phyloP scores from a whole-genome alignment of 2,888 invertebrate genomes.

The Cremastinae sp. region DNA sequence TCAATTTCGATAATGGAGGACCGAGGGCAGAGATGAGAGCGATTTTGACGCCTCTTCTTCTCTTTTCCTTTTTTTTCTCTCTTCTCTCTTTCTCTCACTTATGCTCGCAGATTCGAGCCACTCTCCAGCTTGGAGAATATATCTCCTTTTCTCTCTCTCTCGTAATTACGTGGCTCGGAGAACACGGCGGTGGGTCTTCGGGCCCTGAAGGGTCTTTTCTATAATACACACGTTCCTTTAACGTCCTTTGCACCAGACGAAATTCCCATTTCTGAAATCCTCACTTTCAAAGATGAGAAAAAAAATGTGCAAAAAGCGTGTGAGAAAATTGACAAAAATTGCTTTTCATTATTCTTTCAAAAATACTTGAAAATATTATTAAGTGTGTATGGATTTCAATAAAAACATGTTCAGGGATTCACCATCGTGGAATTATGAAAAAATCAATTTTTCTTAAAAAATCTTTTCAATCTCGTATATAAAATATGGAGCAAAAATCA shows the following conservation, averaged over 20 bases:
- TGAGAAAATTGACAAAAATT: too few relatives aligned
- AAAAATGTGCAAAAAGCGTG: conserved; percentile 2
- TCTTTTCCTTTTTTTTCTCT: conserved; percentile 5
- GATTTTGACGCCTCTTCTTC: conserved; percentile 77
- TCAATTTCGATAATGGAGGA: conserved; percentile 77
- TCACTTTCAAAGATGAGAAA: background rate
- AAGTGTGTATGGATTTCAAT: too few relatives aligned
- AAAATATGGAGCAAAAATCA: too few relatives aligned
- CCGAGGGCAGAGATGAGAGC: conserved; percentile 64
- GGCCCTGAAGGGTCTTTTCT: conserved; percentile 32
- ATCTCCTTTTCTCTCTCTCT: conserved; percentile 62
- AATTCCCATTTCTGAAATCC: conserved; percentile 8
- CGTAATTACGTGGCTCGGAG: conserved; percentile 78
- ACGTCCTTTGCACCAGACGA: conserved; percentile 19
- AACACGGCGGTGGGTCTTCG: conserved; percentile 79
- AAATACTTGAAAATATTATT: too few relatives aligned
- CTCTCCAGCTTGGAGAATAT: conserved; percentile 59
- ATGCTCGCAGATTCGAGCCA: conserved; percentile 24
- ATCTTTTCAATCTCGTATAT: too few relatives aligned
- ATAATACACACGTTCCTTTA: background rate
- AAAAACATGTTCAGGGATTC: too few relatives aligned
- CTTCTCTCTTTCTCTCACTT: conserved; percentile 48
- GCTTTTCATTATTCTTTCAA: too few relatives aligned
- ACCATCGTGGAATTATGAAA: too few relatives aligned
- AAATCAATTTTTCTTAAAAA: too few relatives aligned